Evolutionary conservation across 2,113 vertebrate genomes (phyloP).

Genomic region (mouse (Mus musculus)): GRCm39 chr11:110215501-110216000

Average conservation of each 20-base stretch:
- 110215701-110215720: too few relatives aligned
- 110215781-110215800: neutral
- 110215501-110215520: too few relatives aligned
- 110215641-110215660: too few relatives aligned
- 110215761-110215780: neutral
- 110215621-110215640: too few relatives aligned
- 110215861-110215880: neutral
- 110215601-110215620: too few relatives aligned
- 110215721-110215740: neutral
- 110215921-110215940: neutral
- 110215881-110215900: neutral
- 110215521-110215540: too few relatives aligned
- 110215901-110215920: neutral
- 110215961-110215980: neutral
- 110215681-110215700: too few relatives aligned
- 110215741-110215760: neutral
- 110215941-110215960: neutral
- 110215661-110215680: too few relatives aligned
- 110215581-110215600: too few relatives aligned
- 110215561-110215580: too few relatives aligned
- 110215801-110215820: neutral
- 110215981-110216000: neutral
- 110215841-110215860: neutral
- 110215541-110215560: too few relatives aligned
- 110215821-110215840: neutral